These are phyloP conservation scores for Anoplolepis gracilipes DNA, from an alignment of 1,140 invertebrate species.

Conservation along the genomic window DNA sequence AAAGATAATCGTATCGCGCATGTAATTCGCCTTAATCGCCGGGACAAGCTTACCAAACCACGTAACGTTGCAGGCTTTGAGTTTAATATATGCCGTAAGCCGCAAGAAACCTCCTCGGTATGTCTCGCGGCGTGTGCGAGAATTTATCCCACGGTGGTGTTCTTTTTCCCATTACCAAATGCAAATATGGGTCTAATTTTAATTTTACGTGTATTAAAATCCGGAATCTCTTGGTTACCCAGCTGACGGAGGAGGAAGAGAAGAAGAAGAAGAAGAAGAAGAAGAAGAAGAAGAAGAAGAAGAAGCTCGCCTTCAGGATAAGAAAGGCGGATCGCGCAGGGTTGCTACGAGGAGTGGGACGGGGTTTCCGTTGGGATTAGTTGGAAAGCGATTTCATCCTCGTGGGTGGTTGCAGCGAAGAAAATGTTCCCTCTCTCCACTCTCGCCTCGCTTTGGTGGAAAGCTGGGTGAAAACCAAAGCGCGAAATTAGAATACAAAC, in stretches of 20 bases:
- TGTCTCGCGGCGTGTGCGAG: conserved; percentile 56
- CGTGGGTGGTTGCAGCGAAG: conserved; percentile 73
- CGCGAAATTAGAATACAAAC: conserved; percentile 84
- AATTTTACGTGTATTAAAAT: conserved; percentile 88
- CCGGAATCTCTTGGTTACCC: conserved; percentile 79
- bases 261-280: conserved; percentile 47
- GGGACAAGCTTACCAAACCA: conserved; percentile 51
- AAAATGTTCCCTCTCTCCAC: conserved; percentile 71
- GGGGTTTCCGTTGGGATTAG: conserved; percentile 79
- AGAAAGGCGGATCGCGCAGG: conserved; percentile 64
- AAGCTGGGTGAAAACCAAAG: conserved; percentile 80
- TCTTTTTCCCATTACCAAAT: conserved; percentile 87
- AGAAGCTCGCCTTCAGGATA: conserved; percentile 61
- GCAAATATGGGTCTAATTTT: conserved; percentile 88
- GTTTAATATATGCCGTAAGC: conserved; percentile 61
- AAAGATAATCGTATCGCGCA: conserved; percentile 11
- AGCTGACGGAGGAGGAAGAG: conserved; percentile 81
- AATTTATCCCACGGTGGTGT: conserved; percentile 61
- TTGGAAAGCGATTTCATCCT: conserved; percentile 81
- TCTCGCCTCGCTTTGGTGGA: conserved; percentile 63
- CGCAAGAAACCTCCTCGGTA: conserved; percentile 57
- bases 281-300: conserved; percentile 46
- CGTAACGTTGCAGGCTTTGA: conserved; percentile 49
- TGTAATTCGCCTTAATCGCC: conserved; percentile 59
- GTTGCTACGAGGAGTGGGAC: conserved; percentile 6